Conservation (phyloP, 2,113 vertebrate genomes). For the Eublepharis macularius region DNA sequence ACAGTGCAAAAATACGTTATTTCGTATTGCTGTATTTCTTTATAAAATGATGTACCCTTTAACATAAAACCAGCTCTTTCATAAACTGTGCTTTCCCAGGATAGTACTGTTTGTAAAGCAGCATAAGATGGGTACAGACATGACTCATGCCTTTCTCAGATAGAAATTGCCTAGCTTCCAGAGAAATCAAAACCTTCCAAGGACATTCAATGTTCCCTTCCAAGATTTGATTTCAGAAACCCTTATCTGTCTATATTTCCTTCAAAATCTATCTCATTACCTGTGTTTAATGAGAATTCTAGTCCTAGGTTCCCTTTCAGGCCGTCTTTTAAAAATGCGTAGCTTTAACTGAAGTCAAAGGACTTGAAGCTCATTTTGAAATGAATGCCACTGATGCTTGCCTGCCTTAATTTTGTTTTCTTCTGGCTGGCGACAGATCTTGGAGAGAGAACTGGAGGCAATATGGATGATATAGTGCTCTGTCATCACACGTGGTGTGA, state of each 20-base stretch:
- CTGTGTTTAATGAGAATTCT: not conserved
- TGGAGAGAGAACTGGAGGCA: not conserved
- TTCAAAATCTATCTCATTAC: not conserved
- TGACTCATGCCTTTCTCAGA: not conserved
- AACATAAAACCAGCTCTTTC: not conserved
- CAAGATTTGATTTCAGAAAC: not conserved
- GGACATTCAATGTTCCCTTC: not conserved
- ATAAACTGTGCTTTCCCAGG: not conserved
- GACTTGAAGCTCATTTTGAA: not conserved
- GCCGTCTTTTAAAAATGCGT: not conserved
- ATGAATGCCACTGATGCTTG: not conserved
- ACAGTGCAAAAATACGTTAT: not conserved
- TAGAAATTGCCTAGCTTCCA: not conserved
- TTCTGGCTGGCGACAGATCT: not conserved
- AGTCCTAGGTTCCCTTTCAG: not conserved
- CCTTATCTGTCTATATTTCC: no score
- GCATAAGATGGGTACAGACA: not conserved
- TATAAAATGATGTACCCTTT: not conserved
- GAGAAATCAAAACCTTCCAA: not conserved
- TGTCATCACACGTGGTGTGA: not conserved
- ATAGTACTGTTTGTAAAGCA: not conserved
- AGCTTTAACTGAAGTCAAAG: not conserved
- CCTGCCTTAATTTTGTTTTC: not conserved
- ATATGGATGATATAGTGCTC: no score
- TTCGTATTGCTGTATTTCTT: not conserved